A percentile compares a stretch with the other conserved stretches of the same genome.
These are phyloP conservation scores for Bombus waltoni DNA, from an alignment of 1,140 invertebrate species.

Conservation along the genomic window DNA sequence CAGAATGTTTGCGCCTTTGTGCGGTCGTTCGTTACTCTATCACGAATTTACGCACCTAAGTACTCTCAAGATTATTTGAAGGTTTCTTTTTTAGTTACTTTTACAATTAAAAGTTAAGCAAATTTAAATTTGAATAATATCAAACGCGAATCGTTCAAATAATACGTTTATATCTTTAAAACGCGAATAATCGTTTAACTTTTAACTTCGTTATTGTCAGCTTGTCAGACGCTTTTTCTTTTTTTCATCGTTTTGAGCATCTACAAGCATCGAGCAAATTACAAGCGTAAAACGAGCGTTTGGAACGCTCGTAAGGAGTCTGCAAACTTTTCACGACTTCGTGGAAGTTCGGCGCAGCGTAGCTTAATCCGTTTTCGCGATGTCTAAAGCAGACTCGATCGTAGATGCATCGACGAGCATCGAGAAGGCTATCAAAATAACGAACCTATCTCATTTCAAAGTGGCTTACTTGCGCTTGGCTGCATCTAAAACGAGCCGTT, in stretches of 20 bases:
- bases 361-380: slow-evolving; percentile 24
- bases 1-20: neutral
- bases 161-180: neutral
- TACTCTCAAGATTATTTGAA: neutral
- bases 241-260: neutral
- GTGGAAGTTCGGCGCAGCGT: slow-evolving; percentile 3
- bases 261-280: slow-evolving; percentile 7
- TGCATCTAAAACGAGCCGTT: slow-evolving; percentile 68
- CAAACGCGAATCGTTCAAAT: neutral
- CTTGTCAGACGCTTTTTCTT: neutral
- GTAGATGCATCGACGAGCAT: slow-evolving; percentile 55
- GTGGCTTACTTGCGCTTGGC: slow-evolving; percentile 71
- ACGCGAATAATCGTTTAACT: neutral
- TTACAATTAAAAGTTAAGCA: neutral
- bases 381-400: slow-evolving; percentile 30
- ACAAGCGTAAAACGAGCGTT: slow-evolving; percentile 16
- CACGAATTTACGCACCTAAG: neutral
- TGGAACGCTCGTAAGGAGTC: slow-evolving; percentile 12
- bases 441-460: slow-evolving; percentile 71
- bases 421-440: slow-evolving; percentile 76
- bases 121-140: neutral
- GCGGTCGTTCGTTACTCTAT: neutral
- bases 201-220: neutral
- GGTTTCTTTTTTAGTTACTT: neutral
- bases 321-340: slow-evolving; percentile 38